These are phyloP conservation scores for Podiceps cristatus DNA, from an alignment of 2,113 vertebrate species.

Conservation along the genomic window DNA sequence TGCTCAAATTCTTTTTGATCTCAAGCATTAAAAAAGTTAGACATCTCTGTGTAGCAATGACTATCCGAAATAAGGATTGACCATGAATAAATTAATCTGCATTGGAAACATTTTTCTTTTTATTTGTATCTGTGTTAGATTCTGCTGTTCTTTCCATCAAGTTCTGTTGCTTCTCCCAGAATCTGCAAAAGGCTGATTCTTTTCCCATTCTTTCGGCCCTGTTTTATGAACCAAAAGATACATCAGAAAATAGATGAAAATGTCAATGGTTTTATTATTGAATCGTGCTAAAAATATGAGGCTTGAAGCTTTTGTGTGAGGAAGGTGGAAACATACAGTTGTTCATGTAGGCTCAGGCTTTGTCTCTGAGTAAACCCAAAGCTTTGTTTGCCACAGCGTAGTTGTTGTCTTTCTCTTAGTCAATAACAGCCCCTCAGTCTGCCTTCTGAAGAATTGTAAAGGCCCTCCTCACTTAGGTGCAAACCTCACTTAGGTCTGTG, in stretches of 20 bases:
- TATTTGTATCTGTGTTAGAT: background rate
- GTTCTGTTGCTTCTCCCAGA: background rate
- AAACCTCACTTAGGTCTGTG: background rate
- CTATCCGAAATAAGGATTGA: background rate
- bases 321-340: background rate
- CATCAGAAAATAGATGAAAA: background rate
- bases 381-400: background rate
- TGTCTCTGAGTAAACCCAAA: background rate
- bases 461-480: background rate
- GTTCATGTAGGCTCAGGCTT: background rate
- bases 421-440: rapidly evolving
- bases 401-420: background rate
- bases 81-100: background rate
- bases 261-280: background rate
- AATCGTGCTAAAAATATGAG: background rate
- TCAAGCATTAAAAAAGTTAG: background rate
- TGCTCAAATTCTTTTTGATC: constrained; percentile 29
- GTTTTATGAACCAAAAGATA: background rate
- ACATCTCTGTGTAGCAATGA: background rate
- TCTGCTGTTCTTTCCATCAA: background rate
- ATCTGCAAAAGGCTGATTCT: background rate
- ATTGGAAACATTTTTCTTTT: background rate
- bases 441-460: background rate
- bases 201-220: background rate
- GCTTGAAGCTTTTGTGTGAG: background rate